These are phyloP conservation scores for Andrena marginata DNA, from an alignment of 2,888 invertebrate species.

Conservation along the genomic window DNA sequence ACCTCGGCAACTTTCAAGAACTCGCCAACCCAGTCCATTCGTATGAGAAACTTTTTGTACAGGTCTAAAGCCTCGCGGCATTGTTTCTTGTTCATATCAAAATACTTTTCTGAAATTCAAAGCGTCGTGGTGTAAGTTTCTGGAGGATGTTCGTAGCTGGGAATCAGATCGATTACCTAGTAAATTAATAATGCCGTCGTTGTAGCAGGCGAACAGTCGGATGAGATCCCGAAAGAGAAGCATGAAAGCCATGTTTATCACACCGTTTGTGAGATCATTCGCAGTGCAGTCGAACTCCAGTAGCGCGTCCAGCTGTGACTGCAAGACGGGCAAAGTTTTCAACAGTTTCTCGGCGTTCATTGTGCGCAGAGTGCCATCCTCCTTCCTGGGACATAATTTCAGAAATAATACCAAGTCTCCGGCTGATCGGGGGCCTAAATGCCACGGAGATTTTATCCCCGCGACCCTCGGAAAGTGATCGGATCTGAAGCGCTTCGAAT, in stretches of 20 bases:
- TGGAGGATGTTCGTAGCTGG: conserved; percentile 88
- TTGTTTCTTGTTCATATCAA: conserved; percentile 99
- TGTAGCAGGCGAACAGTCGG: conserved; percentile 99
- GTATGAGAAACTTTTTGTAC: conserved; percentile 98
- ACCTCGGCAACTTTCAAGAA: conserved; percentile 95
- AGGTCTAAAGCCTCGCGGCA: conserved; percentile 98
- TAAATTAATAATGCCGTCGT: conserved; percentile 99
- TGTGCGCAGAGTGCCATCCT: conserved; percentile 97
- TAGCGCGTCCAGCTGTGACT: conserved; percentile 97
- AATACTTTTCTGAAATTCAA: conserved; percentile 94
- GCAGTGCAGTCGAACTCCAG: conserved; percentile 99
- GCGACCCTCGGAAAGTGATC: no score
- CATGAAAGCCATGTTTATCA: conserved; percentile 99
- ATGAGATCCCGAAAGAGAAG: conserved; percentile 99
- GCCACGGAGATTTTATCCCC: no score
- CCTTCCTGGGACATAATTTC: conserved; percentile 90
- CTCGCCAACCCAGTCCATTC: conserved; percentile 99
- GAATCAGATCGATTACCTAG: conserved; percentile 87
- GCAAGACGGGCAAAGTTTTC: conserved; percentile 97
- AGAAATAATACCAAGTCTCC: background rate
- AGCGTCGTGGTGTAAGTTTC: background rate
- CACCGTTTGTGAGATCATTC: conserved; percentile 98
- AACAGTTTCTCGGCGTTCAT: conserved; percentile 99
- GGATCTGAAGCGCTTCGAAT: no score
- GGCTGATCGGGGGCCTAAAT: background rate